phyloP scores from a whole-genome alignment of 2,113 vertebrate species.

The Atlantisia rogersi region DNA sequence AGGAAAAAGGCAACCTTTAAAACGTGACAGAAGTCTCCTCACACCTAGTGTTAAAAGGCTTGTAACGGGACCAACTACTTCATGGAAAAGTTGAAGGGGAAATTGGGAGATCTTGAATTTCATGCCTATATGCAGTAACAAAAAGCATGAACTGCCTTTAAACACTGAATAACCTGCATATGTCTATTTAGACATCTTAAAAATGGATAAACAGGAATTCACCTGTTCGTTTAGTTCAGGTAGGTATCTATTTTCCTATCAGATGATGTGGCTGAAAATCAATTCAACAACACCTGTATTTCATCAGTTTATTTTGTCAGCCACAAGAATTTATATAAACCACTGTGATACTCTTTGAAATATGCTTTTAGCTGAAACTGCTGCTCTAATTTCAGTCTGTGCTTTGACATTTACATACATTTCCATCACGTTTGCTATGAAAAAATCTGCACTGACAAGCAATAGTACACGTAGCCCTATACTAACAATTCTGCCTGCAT shows the following conservation, averaged over 20 bases:
- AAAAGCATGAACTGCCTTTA: not conserved
- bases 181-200: not conserved
- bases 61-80: not conserved
- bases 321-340: not conserved
- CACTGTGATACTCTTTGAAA: not conserved
- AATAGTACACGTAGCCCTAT: not conserved
- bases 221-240: not conserved
- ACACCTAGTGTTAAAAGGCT: not conserved
- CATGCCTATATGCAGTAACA: not conserved
- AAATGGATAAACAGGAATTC: not conserved
- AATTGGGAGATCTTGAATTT: not conserved
- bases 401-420: not conserved
- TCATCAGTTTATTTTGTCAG: not conserved
- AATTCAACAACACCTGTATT: not conserved
- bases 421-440: not conserved
- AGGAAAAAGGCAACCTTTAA: not conserved
- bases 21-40: not conserved
- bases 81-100: not conserved
- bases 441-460: not conserved
- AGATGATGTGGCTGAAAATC: not conserved
- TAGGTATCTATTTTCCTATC: not conserved
- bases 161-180: rapidly evolving
- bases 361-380: not conserved
- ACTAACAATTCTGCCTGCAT: not conserved
- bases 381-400: not conserved